Evolutionary conservation across 2,888 invertebrate species (phyloP).

Genomic region (Teleogryllus oceanicus): DNA sequence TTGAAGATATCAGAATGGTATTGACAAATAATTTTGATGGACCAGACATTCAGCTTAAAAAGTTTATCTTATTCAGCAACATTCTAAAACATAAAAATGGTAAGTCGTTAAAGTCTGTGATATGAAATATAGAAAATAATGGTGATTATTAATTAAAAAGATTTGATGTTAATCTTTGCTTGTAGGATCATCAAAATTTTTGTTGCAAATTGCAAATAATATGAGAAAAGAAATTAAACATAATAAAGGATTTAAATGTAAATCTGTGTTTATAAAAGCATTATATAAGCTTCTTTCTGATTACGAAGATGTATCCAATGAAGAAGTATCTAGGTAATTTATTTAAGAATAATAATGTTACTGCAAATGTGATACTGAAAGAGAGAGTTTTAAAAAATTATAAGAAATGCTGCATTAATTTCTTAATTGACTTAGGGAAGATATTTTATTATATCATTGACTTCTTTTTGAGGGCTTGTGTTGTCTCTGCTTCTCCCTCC

Average conservation of each 20-base stretch:
- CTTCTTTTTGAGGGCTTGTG: too few relatives aligned
- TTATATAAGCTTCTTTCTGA: slow-evolving; percentile 25
- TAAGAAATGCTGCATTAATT: too few relatives aligned
- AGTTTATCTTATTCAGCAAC: slow-evolving; percentile 12
- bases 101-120: neutral
- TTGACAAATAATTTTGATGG: slow-evolving; percentile 24
- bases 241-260: neutral
- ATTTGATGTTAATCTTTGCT: too few relatives aligned
- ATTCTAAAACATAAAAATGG: slow-evolving; percentile 22
- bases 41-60: slow-evolving; percentile 22
- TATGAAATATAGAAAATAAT: too few relatives aligned
- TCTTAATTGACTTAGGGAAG: too few relatives aligned
- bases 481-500: too few relatives aligned
- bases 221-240: slow-evolving; percentile 19
- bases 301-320: neutral
- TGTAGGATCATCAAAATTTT: slow-evolving; percentile 3
- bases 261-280: slow-evolving; percentile 18
- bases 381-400: too few relatives aligned
- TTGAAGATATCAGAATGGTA: neutral
- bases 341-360: too few relatives aligned
- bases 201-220: neutral
- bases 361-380: too few relatives aligned
- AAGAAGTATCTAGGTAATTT: slow-evolving; percentile 22
- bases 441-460: too few relatives aligned
- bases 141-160: too few relatives aligned